These are phyloP conservation scores for Diceros bicornis DNA, from an alignment of 2,797 vertebrate species.

Conservation along the genomic window DNA sequence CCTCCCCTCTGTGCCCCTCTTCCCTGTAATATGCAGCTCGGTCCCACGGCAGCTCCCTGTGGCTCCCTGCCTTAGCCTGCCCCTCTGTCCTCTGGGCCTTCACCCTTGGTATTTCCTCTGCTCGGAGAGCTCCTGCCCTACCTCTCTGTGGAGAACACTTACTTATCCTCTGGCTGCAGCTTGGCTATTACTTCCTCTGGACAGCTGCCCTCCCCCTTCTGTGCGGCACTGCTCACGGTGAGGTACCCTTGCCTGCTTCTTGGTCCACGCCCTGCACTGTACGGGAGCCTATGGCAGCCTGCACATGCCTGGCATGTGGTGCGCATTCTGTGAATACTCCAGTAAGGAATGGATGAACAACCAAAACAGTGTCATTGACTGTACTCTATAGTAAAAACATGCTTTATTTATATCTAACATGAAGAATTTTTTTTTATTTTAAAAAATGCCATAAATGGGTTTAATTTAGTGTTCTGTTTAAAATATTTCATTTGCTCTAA, in stretches of 20 bases:
- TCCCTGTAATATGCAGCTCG: fast-evolving
- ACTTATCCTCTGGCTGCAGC: too few species aligned
- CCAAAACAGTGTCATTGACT: not conserved
- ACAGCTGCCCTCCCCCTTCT: too few species aligned
- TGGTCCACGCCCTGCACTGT: not conserved
- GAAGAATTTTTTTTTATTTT: not conserved
- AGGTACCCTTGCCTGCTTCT: not conserved
- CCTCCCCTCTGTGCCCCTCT: not conserved
- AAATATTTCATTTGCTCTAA: not conserved
- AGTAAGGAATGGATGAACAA: not conserved
- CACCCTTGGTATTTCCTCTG: not conserved
- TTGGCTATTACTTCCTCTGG: not conserved
- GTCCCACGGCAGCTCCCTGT: fast-evolving
- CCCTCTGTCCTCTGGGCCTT: not conserved
- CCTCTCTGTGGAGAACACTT: fast-evolving
- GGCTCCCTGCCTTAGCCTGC: not conserved
- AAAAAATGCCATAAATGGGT: not conserved
- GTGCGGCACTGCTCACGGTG: fast-evolving
- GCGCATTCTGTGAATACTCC: not conserved
- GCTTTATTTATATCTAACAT: not conserved
- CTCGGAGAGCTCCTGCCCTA: not conserved
- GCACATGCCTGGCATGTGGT: too few species aligned
- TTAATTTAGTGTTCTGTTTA: not conserved
- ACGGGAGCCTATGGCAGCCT: not conserved
- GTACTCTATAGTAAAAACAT: not conserved